Evolutionary conservation across 2,113 vertebrate species (phyloP), one percentile per base, ranked within the genome.

Genomic region (Tretioscincus oriximinensis): DNA sequence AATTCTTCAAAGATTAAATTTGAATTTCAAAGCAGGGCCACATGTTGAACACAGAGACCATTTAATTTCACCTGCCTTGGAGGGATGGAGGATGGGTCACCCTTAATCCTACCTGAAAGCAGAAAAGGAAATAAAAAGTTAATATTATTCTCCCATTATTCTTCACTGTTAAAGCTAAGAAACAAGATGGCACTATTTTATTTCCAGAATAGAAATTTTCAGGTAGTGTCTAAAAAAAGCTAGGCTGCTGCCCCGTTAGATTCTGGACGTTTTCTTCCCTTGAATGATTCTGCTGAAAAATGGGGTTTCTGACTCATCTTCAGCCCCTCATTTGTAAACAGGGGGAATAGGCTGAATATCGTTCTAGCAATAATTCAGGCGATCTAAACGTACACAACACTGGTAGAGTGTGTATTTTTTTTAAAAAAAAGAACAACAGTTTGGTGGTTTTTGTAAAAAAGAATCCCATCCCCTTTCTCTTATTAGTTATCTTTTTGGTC

Each of bases 121-220:
- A 18, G 28, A 73, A n/a, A 51, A 18, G 12, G 26, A 28, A 51
- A 12, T 18, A 51, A 51, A 28, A 73, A 73, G 54, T 21, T 29
- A 29, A 28, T 4, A 73, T 51, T 16, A 51, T 11, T 4, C 21
- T 49, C 18, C 45, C 20, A 26, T 71, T 49, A 24, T 49, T n/a
- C 35, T 41, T 5, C 35, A 41, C 35, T 41, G 35, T 41, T 41
- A 41, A 72, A 72, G 47, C 16, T 51, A 35, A 49, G 14, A 47
- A 72, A 2, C 0, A 5, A 51, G 6, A 2, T 2, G 28, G 0
- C n/a, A 21, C 16, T 58, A 29, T n/a, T 71, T 71, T 41, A 21
- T 47, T 76, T 58, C 63, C 63, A 21, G 2, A 18, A 16, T 41
- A 24, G 22, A 22, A 41, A 45, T 45, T 63, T 41, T 31, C 31